phyloP scores from a whole-genome alignment of 1,140 invertebrate species.

The Caerostris extrusa region DNA sequence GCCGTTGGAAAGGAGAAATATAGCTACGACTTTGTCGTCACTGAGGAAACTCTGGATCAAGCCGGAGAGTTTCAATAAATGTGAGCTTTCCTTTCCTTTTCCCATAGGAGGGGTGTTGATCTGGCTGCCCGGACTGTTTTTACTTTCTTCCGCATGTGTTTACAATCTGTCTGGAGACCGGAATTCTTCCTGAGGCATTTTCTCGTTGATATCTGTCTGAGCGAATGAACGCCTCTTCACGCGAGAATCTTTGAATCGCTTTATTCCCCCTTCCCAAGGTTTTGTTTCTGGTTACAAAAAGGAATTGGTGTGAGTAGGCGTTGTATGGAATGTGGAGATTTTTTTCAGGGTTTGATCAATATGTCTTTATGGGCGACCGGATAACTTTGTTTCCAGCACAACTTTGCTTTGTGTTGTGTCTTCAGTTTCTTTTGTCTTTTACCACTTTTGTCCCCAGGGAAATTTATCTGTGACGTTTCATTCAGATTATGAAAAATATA shows the following conservation, averaged over 20 bases:
- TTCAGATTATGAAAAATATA: too few relatives aligned
- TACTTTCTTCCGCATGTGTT: background rate
- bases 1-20: background rate
- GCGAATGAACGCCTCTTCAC: conserved; percentile 6
- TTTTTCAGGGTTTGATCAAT: too few relatives aligned
- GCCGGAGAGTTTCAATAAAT: conserved; percentile 5
- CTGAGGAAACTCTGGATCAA: background rate
- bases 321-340: background rate
- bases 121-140: conserved; percentile 29
- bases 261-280: background rate
- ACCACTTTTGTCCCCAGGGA: too few relatives aligned
- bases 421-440: too few relatives aligned
- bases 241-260: background rate
- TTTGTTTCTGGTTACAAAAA: background rate
- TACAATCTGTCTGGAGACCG: conserved; percentile 16
- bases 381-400: too few relatives aligned
- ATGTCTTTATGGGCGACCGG: too few relatives aligned
- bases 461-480: too few relatives aligned
- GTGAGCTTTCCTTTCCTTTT: background rate
- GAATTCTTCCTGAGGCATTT: background rate
- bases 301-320: background rate
- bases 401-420: too few relatives aligned
- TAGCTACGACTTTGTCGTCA: background rate
- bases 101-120: background rate
- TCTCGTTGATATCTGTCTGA: background rate